Base-by-base conservation (phyloP, 1,140 invertebrate species). In the Asbolus verrucosus region DNA sequence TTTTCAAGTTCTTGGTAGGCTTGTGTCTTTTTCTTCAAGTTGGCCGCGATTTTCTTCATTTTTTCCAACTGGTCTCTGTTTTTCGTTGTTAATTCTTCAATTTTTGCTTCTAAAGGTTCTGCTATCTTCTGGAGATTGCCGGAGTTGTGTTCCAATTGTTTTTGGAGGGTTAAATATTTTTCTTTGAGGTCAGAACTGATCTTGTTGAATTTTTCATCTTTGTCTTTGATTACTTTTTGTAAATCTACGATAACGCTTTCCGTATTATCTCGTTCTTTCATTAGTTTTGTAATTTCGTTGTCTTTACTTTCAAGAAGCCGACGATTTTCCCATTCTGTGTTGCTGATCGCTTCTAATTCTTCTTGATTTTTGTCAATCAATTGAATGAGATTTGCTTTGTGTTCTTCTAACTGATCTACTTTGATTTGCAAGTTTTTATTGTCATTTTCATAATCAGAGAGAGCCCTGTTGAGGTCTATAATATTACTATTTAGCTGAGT, bases 11-110 rank as follows among this genome's bases (percentile, higher is more conserved):
- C 89, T 41, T 85, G 83, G 59, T 87, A 89, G 39, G 87, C 81
- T 13, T 82, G 72, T 0, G 85, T 82, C 77, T 92, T 92, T 72
- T 91, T 91, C 76, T 93, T 93, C 5, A 92, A 82, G 75, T 87
- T 91, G 0, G 88, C 83, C 1, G 90, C 91, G 72, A 90, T 87
- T 71, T 92, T 92, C 73, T 92, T 92, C 78, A 93, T 85, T 80
- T 92, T 92, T 59, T 92, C 90, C 16, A 89, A 76, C 8, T 86
- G 80, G 72, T 90, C 87, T 73, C 86, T 84, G 38, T 81, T 77
- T 68, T 80, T 84, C 38, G 80, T 79, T 6, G 75, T 75, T 0
- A 80, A 46, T 63, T 84, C 78, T 77, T 77, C 75, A 81, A 89
- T 78, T 76, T 82, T 84, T 70, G 78, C 68, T 79, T 84, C 75